Conservation (phyloP, 1,140 invertebrate genomes). For the Orussus abietinus region DNA sequence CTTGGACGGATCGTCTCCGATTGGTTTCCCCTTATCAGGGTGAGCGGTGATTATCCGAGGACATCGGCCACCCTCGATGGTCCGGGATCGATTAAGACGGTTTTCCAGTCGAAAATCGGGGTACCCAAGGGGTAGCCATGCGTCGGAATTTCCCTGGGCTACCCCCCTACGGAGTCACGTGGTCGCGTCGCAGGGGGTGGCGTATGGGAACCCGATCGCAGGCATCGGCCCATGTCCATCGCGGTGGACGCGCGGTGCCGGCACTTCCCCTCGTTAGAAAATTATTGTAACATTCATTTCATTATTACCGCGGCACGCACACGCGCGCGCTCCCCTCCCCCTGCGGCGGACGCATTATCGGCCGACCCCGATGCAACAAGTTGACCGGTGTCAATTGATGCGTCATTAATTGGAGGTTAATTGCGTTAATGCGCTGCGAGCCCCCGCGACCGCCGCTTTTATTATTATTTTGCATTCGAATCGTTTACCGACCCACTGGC, state of each 20-base stretch:
- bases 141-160: not conserved
- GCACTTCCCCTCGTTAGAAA: conserved; percentile 22
- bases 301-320: conserved; percentile 27
- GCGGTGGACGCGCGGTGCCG: conserved; percentile 12
- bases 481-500: conserved; percentile 44
- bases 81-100: too few species aligned
- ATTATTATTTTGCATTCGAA: conserved; percentile 43
- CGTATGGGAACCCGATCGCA: conserved; percentile 39
- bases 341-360: conserved; percentile 46
- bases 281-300: conserved; percentile 33
- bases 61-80: too few species aligned
- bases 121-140: conserved; percentile 6
- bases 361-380: conserved; percentile 45
- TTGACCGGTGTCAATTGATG: conserved; percentile 53
- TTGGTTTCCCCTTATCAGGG: not conserved
- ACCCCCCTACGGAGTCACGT: conserved; percentile 32
- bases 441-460: conserved; percentile 28
- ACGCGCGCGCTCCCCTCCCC: conserved; percentile 15
- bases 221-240: conserved; percentile 42
- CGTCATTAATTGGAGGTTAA: conserved; percentile 54
- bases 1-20: not conserved
- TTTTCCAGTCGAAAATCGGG: too few species aligned
- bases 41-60: too few species aligned
- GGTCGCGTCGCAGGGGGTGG: conserved; percentile 44
- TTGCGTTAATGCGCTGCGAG: conserved; percentile 48